Evolutionary conservation across 2,797 vertebrate genomes (phyloP).

Genomic region (Oreochromis mossambicus): DNA sequence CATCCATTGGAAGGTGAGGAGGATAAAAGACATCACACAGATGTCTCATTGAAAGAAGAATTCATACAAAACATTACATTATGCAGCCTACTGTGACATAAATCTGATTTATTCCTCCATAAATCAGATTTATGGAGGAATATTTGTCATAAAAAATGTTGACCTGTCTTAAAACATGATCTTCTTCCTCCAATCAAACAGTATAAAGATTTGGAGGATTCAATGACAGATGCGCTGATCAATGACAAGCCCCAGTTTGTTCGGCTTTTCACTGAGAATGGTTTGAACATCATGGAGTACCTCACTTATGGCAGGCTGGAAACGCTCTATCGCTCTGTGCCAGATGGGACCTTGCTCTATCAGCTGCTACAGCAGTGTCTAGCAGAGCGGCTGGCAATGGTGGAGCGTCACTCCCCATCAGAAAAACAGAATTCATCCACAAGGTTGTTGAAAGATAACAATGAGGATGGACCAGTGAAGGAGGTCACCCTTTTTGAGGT

Average conservation of each 20-base stretch:
- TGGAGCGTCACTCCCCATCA: background rate
- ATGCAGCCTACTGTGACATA: background rate
- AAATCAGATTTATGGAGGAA: background rate
- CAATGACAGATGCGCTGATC: slow-evolving; percentile 85
- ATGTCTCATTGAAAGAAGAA: fast-evolving
- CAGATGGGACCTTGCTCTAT: slow-evolving; percentile 69
- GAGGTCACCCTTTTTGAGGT: slow-evolving; percentile 76
- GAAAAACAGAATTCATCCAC: background rate
- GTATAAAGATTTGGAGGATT: slow-evolving; percentile 83
- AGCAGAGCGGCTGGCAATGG: slow-evolving; percentile 29
- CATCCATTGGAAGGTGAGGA: slow-evolving; percentile 83
- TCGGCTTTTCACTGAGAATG: no score
- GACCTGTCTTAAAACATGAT: background rate
- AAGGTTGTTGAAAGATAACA: fast-evolving
- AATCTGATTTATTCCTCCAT: background rate
- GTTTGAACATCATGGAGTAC: no score
- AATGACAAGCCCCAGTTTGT: slow-evolving; percentile 88
- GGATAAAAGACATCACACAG: background rate
- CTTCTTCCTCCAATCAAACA: background rate
- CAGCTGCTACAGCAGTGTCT: slow-evolving; percentile 73
- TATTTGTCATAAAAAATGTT: background rate
- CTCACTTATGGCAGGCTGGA: slow-evolving; percentile 83
- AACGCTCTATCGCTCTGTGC: slow-evolving; percentile 77
- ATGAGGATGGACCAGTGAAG: background rate
- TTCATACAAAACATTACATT: background rate